phyloP scores from a whole-genome alignment of 2,888 invertebrate genomes.

The Philopedon plagiatum region DNA sequence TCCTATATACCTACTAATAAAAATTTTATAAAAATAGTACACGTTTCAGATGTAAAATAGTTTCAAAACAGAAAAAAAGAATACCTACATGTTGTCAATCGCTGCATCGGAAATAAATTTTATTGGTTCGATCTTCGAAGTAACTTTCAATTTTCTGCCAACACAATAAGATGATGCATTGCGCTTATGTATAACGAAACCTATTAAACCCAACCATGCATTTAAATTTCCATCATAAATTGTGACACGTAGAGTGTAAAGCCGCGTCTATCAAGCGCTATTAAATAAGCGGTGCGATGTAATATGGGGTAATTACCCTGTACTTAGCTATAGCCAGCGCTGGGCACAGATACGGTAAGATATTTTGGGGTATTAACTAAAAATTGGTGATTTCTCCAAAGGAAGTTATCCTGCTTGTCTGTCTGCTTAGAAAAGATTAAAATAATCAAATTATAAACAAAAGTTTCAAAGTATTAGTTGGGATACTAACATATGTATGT shows the following conservation, averaged over 20 bases:
- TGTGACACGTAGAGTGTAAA: neutral
- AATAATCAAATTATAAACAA: too few relatives aligned
- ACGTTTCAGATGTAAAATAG: too few relatives aligned
- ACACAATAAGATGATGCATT: neutral
- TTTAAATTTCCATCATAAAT: neutral
- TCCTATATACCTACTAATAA: too few relatives aligned
- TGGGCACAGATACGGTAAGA: neutral
- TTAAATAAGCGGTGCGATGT: neutral
- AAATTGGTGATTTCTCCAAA: too few relatives aligned
- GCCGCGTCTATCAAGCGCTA: neutral
- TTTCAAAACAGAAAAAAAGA: too few relatives aligned
- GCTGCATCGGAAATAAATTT: neutral
- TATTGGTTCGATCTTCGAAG: neutral
- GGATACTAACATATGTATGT: too few relatives aligned
- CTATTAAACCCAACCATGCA: neutral
- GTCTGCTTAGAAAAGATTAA: too few relatives aligned
- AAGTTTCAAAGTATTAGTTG: too few relatives aligned
- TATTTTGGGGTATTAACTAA: too few relatives aligned
- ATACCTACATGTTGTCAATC: too few relatives aligned
- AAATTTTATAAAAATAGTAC: too few relatives aligned
- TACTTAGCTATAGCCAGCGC: neutral
- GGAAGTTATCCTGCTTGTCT: too few relatives aligned
- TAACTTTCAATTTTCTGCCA: neutral
- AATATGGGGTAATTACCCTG: neutral
- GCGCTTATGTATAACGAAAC: neutral